Conservation (phyloP, 2,113 vertebrate genomes). For the Festucalex cinctus region DNA sequence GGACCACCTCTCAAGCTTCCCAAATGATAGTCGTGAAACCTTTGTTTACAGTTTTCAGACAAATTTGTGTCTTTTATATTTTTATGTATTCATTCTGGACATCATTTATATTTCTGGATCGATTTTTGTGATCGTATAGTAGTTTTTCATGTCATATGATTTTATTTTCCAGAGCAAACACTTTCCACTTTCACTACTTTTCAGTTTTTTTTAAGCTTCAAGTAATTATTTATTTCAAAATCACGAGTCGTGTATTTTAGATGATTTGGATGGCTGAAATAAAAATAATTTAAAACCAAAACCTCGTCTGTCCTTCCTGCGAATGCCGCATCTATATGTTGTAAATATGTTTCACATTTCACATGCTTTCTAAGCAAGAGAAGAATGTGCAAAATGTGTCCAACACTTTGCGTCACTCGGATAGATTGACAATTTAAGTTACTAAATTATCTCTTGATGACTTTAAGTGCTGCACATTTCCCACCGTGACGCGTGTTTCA, state of each 20-base stretch:
- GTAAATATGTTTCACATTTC: not conserved
- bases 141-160: not conserved
- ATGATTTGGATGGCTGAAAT: not conserved
- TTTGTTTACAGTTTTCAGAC: no score
- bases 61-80: not conserved
- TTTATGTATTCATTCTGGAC: not conserved
- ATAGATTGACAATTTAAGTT: no score
- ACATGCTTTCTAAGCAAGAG: not conserved
- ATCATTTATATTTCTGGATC: no score
- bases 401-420: not conserved
- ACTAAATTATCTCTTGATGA: not conserved
- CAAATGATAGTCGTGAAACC: no score
- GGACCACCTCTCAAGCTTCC: no score
- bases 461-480: not conserved
- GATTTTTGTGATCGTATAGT: no score
- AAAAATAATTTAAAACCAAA: not conserved
- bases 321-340: not conserved
- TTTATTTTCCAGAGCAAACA: not conserved
- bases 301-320: not conserved
- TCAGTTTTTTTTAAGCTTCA: no score
- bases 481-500: not conserved
- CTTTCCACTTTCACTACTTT: not conserved
- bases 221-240: no score
- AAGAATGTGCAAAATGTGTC: not conserved
- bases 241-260: no score